Base-by-base conservation (phyloP, 1,140 invertebrate species). In the Eupeodes corollae region DNA sequence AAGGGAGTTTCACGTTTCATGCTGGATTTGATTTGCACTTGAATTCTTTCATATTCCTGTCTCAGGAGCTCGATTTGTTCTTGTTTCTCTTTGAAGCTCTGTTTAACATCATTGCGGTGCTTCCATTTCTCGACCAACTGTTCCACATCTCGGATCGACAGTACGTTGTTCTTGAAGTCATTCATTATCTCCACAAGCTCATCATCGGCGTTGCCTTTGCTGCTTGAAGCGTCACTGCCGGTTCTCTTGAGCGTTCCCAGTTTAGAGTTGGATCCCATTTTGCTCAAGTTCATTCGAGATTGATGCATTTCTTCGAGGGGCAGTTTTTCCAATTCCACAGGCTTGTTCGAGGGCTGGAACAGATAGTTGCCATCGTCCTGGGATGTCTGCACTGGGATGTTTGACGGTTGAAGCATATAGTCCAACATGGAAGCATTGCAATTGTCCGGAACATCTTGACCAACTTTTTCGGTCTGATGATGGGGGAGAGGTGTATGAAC, bases 91-190 rank as follows among this genome's bases (percentile, higher is more conserved):
- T 83, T 85, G 48, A 88, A 80, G 1, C 85, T 88, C 56, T 86
- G 84, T 55, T 88, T 83, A 0, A 88, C 87, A 63, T 89, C 86
- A 56, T 88, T 86, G 45, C 88, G 76, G 53, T 84, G 86, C 54
- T 79, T 79, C 87, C 87, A 91, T 57, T 82, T 82, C 65, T 86
- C 82, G 10, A 90, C 87, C 8, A 91, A 70, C 56, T 85, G 79
- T 68, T 91, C 87, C 0, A 88, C 83, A 70, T 90, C 85, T 3
- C 79, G 74, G 53, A 91, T 86, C 1, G 85, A 85, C 46, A 87
- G 85, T 1, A 88, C 84, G 56, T 90, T 88, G 57, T 90, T 88
- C 66, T 90, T 91, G 56, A 89, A 90, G 57, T 90, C 86, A 54
- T 86, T 87, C 55, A 91, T 87, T 18, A 91, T 88, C 69, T 91